These are phyloP conservation scores for Tetrao urogallus DNA, from an alignment of 2,113 vertebrate species.

Conservation along the genomic window DNA sequence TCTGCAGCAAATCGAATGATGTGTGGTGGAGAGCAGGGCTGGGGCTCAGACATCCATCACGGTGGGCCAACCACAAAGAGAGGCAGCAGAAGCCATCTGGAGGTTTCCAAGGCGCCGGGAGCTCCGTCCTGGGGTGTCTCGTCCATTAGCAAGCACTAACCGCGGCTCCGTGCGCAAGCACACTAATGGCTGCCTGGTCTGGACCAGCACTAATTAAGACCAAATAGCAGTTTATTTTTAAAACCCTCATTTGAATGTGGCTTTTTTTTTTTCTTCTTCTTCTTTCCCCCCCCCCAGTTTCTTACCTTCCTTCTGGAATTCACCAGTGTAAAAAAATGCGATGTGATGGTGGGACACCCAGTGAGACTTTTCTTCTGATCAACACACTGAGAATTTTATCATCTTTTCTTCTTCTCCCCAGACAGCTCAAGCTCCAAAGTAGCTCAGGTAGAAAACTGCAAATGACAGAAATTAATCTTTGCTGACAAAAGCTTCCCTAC, in stretches of 20 bases:
- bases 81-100: slow-evolving; percentile 12
- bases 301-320: slow-evolving; percentile 13
- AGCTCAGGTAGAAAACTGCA: slow-evolving; percentile 68
- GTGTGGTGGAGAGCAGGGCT: neutral
- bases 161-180: neutral
- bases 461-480: slow-evolving; percentile 61
- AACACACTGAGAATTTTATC: slow-evolving; percentile 54
- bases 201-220: slow-evolving; percentile 22
- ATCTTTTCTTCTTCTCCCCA: slow-evolving; percentile 52
- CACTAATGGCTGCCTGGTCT: slow-evolving; percentile 13
- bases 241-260: neutral
- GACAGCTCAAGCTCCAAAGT: slow-evolving; percentile 34
- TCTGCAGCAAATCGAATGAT: slow-evolving; percentile 53
- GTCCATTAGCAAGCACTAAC: slow-evolving; percentile 10
- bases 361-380: slow-evolving; percentile 27
- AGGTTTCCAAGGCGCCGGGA: neutral
- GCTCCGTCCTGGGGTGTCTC: slow-evolving; percentile 3
- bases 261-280: neutral
- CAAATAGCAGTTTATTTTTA: slow-evolving; percentile 10
- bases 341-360: neutral
- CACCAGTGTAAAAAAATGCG: slow-evolving; percentile 18
- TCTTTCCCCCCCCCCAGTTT: neutral
- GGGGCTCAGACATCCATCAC: slow-evolving; percentile 34
- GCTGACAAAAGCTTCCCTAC: slow-evolving; percentile 47
- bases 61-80: neutral